Conservation (phyloP, 2,797 vertebrate species). For the Bryconaethiops microstoma region DNA sequence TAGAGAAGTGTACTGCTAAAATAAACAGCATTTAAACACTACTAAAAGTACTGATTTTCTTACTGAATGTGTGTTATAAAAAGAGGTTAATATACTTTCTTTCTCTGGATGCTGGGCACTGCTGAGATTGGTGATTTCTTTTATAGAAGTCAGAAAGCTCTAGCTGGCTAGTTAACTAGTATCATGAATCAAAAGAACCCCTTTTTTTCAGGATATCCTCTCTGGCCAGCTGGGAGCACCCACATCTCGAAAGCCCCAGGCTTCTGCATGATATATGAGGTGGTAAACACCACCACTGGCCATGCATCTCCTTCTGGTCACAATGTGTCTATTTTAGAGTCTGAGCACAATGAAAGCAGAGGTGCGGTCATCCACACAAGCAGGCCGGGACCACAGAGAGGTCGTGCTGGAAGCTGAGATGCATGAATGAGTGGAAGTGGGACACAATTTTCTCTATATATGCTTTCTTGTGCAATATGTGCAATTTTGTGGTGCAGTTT, state of each 20-base stretch:
- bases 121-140: no score
- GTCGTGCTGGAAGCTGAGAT: neutral
- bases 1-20: no score
- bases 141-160: neutral
- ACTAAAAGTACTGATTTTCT: no score
- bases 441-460: neutral
- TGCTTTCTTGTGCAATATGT: no score
- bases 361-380: neutral
- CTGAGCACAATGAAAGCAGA: slow-evolving; percentile 2
- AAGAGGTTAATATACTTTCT: no score
- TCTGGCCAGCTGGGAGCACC: neutral
- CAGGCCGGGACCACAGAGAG: neutral
- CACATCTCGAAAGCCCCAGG: neutral
- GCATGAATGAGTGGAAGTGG: neutral
- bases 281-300: neutral
- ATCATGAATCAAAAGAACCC: neutral
- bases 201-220: neutral
- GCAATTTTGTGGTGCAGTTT: no score
- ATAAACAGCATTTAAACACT: no score
- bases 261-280: neutral
- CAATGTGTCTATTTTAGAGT: neutral
- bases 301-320: neutral
- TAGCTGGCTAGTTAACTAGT: neutral
- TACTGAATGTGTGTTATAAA: no score
- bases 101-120: no score